Evolutionary conservation across 2,888 invertebrate species (phyloP).

Genomic region (Melikaiella ostensackeni): DNA sequence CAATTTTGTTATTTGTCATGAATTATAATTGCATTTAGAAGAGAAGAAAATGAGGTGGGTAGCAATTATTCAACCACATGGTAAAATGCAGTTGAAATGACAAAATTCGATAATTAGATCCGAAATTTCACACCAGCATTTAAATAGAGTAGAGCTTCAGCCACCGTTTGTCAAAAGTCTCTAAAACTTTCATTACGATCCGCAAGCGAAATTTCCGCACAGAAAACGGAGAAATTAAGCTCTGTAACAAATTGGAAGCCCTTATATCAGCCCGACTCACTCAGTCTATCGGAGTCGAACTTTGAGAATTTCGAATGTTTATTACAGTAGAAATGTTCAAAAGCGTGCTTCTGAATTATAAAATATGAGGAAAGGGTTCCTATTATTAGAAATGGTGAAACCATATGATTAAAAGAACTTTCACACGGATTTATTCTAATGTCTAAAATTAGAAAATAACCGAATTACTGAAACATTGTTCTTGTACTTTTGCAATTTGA

Average conservation of each 20-base stretch:
- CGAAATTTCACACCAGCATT: slow-evolving; percentile 12
- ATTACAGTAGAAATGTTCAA: neutral
- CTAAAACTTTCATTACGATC: slow-evolving; percentile 46
- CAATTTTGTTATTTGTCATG: neutral
- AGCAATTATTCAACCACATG: neutral
- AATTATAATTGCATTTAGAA: neutral
- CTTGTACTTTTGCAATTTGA: no score
- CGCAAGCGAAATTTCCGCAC: slow-evolving; percentile 13
- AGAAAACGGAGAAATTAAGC: slow-evolving; percentile 14
- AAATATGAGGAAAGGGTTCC: neutral
- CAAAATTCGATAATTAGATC: slow-evolving; percentile 50
- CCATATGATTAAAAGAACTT: neutral
- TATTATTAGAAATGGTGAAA: neutral
- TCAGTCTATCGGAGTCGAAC: neutral
- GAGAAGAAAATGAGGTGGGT: slow-evolving; percentile 44
- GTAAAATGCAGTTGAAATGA: slow-evolving; percentile 41
- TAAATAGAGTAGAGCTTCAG: neutral
- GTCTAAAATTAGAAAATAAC: no score
- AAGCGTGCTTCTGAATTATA: neutral
- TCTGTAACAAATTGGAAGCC: slow-evolving; percentile 13
- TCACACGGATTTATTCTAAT: no score
- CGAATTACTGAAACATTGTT: no score
- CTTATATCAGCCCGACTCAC: neutral
- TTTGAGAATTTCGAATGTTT: neutral
- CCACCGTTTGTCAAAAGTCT: slow-evolving; percentile 44